phyloP scores from a whole-genome alignment of 2,888 invertebrate genomes.

The Griposia aprilina region DNA sequence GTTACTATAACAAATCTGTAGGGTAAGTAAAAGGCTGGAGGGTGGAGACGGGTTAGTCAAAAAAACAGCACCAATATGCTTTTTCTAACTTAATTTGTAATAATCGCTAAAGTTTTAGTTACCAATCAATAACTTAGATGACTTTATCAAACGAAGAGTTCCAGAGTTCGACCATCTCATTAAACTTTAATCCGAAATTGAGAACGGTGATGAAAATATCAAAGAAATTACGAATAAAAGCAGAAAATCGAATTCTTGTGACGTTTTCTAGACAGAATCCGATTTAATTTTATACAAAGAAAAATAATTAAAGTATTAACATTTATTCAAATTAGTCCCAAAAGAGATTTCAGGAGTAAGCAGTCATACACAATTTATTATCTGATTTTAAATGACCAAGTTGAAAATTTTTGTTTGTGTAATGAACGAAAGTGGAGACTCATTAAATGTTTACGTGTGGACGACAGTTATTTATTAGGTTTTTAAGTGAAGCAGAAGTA shows the following conservation, averaged over 20 bases:
- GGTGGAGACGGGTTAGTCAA: not conserved
- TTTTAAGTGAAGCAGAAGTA: slow-evolving; percentile 66
- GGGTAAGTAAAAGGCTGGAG: not conserved
- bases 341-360: slow-evolving; percentile 12
- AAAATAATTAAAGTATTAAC: slow-evolving; percentile 21
- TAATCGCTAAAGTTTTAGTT: slow-evolving; percentile 38
- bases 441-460: slow-evolving; percentile 71
- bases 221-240: slow-evolving; percentile 6
- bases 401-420: slow-evolving; percentile 8
- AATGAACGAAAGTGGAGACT: slow-evolving; percentile 22
- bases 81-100: slow-evolving; percentile 38
- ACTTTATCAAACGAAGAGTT: slow-evolving; percentile 14
- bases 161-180: slow-evolving; percentile 10
- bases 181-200: slow-evolving; percentile 26
- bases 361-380: slow-evolving; percentile 16
- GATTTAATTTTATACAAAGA: slow-evolving; percentile 14
- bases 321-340: slow-evolving; percentile 38
- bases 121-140: slow-evolving; percentile 34
- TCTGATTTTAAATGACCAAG: slow-evolving; percentile 25
- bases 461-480: slow-evolving; percentile 70
- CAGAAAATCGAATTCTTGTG: slow-evolving; percentile 19
- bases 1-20: not conserved
- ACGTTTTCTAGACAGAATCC: not conserved
- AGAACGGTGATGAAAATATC: slow-evolving; percentile 24
- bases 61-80: slow-evolving; percentile 20